Evolutionary conservation across 2,888 invertebrate species (phyloP), one percentile per base, ranked within the genome.

Genomic region (Amphipyra berbera): DNA sequence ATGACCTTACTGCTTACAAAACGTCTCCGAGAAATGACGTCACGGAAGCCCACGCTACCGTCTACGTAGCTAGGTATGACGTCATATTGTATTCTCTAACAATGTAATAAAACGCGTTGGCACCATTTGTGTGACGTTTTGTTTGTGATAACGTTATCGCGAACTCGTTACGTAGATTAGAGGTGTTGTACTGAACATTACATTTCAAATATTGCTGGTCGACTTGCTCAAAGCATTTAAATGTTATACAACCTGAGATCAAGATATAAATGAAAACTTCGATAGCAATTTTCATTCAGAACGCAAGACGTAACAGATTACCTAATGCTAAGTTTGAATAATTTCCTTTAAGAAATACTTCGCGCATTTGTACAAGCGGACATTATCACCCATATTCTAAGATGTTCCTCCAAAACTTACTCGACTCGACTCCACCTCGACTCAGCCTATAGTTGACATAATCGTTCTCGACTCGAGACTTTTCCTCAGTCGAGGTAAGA

Each of bases 1-100:
- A n/a, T n/a, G n/a, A n/a, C n/a, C n/a, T n/a, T n/a, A n/a, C 15
- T 30, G 15, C 41, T 44, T 41, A 10, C 30, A 8, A 13, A 21
- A 41, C 15, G n/a, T 15, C 30, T 48, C n/a, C 13, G 13, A 2
- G 10, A 30, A 30, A 13, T 30, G 30, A 12, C 46, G 50, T 54
- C 59, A 66, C 14, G 15, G 40, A 41, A 8, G 0, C 27, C 41
- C 13, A 47, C 46, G 33, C 15, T 6, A 33, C 9, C 12, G 12
- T 8, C 55, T 33, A 48, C 56, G 56, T 62, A 61, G 48, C 14
- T 15, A 14, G 27, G 21, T 14, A 38, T 1, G n/a, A 46, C n/a
- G 14, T 37, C 13, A 15, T 57, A 5, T 14, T 10, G 42, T 42
- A 37, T 40, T 13, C 13, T 40, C 13, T 7, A 14, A 8, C 13